Evolutionary conservation across 1,140 invertebrate species (phyloP), one percentile per base, ranked within the genome.

Genomic region (Drosophila kohkoa): DNA sequence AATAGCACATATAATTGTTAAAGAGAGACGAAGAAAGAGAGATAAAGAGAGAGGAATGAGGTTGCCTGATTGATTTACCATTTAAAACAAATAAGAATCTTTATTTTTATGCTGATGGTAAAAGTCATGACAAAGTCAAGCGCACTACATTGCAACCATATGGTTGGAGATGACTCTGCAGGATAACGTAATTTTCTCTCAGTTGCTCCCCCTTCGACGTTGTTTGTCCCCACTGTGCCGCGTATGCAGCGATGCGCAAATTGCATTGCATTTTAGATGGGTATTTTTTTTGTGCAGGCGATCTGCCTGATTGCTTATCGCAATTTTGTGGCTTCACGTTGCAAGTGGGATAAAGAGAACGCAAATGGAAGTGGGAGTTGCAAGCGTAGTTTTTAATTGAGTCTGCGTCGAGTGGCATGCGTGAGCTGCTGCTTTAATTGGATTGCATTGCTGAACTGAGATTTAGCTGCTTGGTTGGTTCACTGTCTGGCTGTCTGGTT

Each of bases 191-290:
- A 54, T 35, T 54, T n/a, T 32, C 32, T 30, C 35, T 20, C 15
- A 7, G 15, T 41, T 1, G 48, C 48, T 20, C 3, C 13, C 3
- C 5, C 5, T 1, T 16, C 5, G 8, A 2, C 1, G n/a, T n/a
- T 38, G 13, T 3, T 28, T 13, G 10, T 20, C 38, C 10, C 3
- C 11, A 1, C 7, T 25, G 15, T 41, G n/a, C 11, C 28, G 10
- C 8, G 35, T 13, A 52, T 57, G 55, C 64, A 46, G 30, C 66
- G 81, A 75, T 69, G 81, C 66, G 78, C 62, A 85, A 86, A 86
- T 81, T 81, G 82, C 75, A 81, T 68, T 85, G 78, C 8, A 69
- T 28, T 20, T 76, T 67, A 83, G 60, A 67, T 60, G 57, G 49
- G 38, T 68, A n/a, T 52, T 62, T 63, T 69, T 69, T 43, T 25